Evolutionary conservation across 2,797 vertebrate species (phyloP), one percentile per base, ranked within the genome.

Genomic region (Pogoniulus pusillus): DNA sequence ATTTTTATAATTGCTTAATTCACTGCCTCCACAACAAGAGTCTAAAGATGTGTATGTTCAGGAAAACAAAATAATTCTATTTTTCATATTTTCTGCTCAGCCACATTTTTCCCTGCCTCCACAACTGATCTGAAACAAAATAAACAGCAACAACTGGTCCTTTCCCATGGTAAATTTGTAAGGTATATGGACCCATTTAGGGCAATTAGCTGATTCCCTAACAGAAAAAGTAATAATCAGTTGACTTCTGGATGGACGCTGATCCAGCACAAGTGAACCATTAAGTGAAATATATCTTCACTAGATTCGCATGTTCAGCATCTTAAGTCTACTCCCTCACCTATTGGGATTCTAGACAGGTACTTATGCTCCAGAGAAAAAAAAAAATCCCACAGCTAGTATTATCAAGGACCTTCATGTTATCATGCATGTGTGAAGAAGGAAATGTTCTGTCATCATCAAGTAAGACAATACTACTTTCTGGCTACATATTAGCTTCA

Each of bases 281-380:
- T 6, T 63, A 43, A 81, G 18, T 0, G 0, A 84, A 81, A 59
- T 32, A 9, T 83, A 35, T 26, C 41, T 62, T 77, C 22, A 30
- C 37, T 43, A 39, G 26, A 57, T 10, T 76, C 18, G 7, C 5
- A 20, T 8, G 12, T 49, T 74, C 37, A 71, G 20, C 30, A 22
- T 0, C 0, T 15, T 47, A 29, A 24, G 16, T 65, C 65, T 53
- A 7, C 7, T 70, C 7, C 10, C 43, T 49, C 24, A 43, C 24
- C 10, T 30, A 53, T 17, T 3, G 43, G 32, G 70, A 41, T 69
- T 10, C 37, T 68, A 64, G 60, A 24, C 18, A 59, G 30, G 14
- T 5, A 62, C 30, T 60, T 30, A 43, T 12, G n/a, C 10, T 15
- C 9, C 39, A 59, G 26, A 74, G 17, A 2, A 43, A 81, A 55